phyloP scores from a whole-genome alignment of 2,797 vertebrate species.

The Chloroceryle amazona region DNA sequence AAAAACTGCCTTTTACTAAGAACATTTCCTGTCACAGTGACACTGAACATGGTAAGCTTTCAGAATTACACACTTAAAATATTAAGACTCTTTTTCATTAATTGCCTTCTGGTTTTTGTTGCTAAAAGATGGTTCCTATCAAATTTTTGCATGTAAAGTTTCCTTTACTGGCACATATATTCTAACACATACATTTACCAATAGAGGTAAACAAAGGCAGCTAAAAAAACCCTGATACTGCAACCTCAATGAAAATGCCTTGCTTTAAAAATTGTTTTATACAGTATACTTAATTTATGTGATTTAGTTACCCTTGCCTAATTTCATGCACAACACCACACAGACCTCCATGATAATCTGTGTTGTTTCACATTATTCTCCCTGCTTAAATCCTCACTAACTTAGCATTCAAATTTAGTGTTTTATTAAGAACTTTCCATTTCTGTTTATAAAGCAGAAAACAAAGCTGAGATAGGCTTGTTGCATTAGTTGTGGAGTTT shows the following conservation, averaged over 20 bases:
- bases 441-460: too few species aligned
- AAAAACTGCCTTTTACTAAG: not conserved
- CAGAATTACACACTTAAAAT: not conserved
- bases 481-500: not conserved
- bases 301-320: conserved; percentile 8
- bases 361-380: not conserved
- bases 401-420: not conserved
- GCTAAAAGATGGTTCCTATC: not conserved
- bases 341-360: not conserved
- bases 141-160: not conserved
- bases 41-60: not conserved
- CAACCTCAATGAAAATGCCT: not conserved
- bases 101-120: not conserved
- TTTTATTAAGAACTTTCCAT: too few species aligned
- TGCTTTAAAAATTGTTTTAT: not conserved
- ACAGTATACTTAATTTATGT: not conserved
- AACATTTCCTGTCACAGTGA: not conserved
- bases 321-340: not conserved
- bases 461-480: not conserved
- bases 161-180: not conserved
- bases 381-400: not conserved
- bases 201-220: not conserved
- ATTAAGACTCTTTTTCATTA: not conserved
- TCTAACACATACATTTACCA: not conserved
- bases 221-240: not conserved